Evolutionary conservation across 2,888 invertebrate genomes (phyloP), one percentile per base, ranked within the genome.

Genomic region (Athetis lepigone): DNA sequence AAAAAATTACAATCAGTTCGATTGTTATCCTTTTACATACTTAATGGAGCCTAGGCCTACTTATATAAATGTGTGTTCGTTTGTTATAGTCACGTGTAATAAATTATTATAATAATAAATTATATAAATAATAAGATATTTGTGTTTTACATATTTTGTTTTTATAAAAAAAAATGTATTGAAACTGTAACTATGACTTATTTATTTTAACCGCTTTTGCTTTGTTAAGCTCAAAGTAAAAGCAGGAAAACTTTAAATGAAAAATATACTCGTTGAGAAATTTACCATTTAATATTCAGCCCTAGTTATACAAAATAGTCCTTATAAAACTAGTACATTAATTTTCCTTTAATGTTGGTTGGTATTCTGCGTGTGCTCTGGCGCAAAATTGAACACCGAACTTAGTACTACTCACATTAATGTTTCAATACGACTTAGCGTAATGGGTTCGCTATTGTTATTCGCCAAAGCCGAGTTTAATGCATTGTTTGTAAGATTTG

Each of bases 371-470:
- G 46, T 65, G 46, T 21, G 21, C 11, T 33, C 16, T 33, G 19
- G 37, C 8, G 45, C 19, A 19, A 64, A 64, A 45, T 50, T 19
- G 13, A 45, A 42, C 42, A 33, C 40, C 18, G 51, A 62, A 47
- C 51, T 42, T 51, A 37, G 25, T 16, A 42, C 40, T 8, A 18
- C 27, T 47, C 37, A 19, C 39, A 46, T 47, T 33, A 25, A 51
- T 62, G 51, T 70, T 62, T 68, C 16, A 62, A 62, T 55, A 46
- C 29, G 42, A 40, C 42, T 69, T 42, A 47, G 46, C 21, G n/a
- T 70, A 69, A 70, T 69, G 55, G 60, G 13, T 60, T 49, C 18
- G 19, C 49, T 36, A 40, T 60, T 60, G 54, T 39, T 45, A 66
- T 46, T 51, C n/a, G 2, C 16, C 7, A n/a, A 40, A 68, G 43